Evolutionary conservation across 2,113 vertebrate species (phyloP), one percentile per base, ranked within the genome.

Genomic region (Phrynocephalus versicolor): DNA sequence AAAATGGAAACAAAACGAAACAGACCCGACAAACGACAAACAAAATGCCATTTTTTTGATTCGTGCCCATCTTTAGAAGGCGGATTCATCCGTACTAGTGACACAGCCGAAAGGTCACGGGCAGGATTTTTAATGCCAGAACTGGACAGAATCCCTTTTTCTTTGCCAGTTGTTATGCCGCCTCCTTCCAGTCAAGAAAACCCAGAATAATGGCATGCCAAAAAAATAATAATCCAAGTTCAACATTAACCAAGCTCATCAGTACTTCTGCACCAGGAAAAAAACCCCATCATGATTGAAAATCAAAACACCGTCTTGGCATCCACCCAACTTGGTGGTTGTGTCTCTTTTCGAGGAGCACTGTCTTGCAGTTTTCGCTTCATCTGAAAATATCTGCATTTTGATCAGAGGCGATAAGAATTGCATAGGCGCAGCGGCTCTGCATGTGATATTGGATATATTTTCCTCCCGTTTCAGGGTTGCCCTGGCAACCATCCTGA

Each of bases 401-500:
- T 85, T 3, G 57, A 89, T 78, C 51, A 57, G 87, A 0, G 9
- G 2, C 77, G 27, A 70, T 41, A 64, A 33, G 18, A 73, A 21
- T 37, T 21, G 19, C 18, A 72, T 65, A 37, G n/a, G 30, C 55
- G 25, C 55, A 60, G 39, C 1, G 86, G 90, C 90, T 92, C 91
- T 82, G 93, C 91, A 72, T 60, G 93, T 16, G 75, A 12, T 27
- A 84, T 73, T 0, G 71, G 87, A 33, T 84, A 1, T 64, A n/a
- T 81, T 30, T 6, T 1, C 30, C 23, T 19, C 45, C 45, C 45
- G 45, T 69, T 55, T 25, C 79, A 19, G 16, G 1, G 89, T 96
- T 94, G 83, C 94, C 93, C 79, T 0, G 62, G 94, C 92, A 96
- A 95, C 94, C 81, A 0, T 86, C 91, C 91, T 3, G 85, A 79